A percentile compares a stretch with the other conserved stretches of the same genome.
Conservation (phyloP, 2,888 invertebrate genomes). For the Lithophane semibrunnea region DNA sequence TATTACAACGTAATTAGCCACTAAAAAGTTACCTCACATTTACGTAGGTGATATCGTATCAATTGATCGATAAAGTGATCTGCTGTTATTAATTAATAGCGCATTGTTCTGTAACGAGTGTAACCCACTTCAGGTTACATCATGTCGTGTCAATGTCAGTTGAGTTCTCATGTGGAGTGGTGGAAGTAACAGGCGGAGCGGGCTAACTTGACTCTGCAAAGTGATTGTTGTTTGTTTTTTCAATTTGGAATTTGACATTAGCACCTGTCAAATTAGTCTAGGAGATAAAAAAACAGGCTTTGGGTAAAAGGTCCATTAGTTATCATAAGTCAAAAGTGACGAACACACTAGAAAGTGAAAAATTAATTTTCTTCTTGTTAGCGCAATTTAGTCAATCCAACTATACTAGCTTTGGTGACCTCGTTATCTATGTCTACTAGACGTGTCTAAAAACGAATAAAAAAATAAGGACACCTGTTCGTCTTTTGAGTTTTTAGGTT, state of each 20-base stretch:
- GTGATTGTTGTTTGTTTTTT: too few species aligned
- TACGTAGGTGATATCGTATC: slow-evolving; percentile 44
- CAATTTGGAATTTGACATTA: too few species aligned
- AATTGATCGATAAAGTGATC: slow-evolving; percentile 59
- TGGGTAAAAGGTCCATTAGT: not conserved
- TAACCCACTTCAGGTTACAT: slow-evolving; percentile 72
- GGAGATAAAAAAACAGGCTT: too few species aligned
- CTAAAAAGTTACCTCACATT: slow-evolving; percentile 50
- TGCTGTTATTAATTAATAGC: slow-evolving; percentile 60
- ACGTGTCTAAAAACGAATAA: not conserved
- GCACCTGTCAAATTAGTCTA: too few species aligned
- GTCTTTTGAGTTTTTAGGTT: not conserved
- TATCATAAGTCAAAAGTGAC: not conserved
- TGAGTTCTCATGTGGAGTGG: slow-evolving; percentile 59
- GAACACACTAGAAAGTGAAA: too few species aligned
- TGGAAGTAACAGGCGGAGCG: slow-evolving; percentile 20
- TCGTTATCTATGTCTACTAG: not conserved
- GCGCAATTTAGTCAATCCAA: not conserved
- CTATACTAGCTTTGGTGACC: not conserved
- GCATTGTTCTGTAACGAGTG: slow-evolving; percentile 66
- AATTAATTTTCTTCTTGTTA: not conserved
- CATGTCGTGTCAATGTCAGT: slow-evolving; percentile 74
- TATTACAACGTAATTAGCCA: slow-evolving; percentile 20
- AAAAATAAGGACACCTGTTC: too few species aligned
- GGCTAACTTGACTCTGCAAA: too few species aligned